Conservation (phyloP, 2,797 vertebrate genomes). For the Chelmon rostratus region DNA sequence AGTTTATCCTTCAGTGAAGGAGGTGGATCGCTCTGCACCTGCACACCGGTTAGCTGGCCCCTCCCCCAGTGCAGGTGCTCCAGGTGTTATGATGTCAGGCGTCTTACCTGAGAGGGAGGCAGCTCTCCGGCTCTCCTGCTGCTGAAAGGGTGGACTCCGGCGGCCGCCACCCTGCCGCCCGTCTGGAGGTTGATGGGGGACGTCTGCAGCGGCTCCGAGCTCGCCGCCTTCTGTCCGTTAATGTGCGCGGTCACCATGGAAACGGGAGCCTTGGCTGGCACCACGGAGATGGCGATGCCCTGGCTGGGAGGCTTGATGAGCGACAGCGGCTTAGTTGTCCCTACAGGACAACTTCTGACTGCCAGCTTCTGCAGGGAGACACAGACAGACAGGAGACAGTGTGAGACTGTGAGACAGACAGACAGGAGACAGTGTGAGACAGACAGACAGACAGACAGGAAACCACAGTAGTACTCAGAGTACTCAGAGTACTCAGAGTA, state of each 20-base stretch:
- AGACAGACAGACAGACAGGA: conserved; percentile 14
- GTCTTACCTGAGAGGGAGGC: conserved; percentile 83
- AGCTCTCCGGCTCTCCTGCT: conserved; percentile 81
- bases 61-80: neutral
- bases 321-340: conserved; percentile 85
- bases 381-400: conserved; percentile 2
- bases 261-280: conserved; percentile 87
- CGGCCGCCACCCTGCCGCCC: conserved; percentile 66
- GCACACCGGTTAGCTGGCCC: neutral
- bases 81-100: conserved; percentile 5
- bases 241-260: conserved; percentile 92
- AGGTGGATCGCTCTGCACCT: neutral
- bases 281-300: conserved; percentile 87
- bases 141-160: conserved; percentile 71
- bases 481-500: neutral
- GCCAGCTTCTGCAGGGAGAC: conserved; percentile 85
- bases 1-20: too few species aligned
- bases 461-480: neutral
- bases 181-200: conserved; percentile 88
- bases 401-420: neutral
- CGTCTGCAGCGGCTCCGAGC: conserved; percentile 84
- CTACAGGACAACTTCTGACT: conserved; percentile 88
- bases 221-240: conserved; percentile 86
- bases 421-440: conserved; percentile 8
- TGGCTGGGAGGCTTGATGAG: conserved; percentile 85